Conservation (phyloP, 2,888 invertebrate species). For the Acleris sparsana region DNA sequence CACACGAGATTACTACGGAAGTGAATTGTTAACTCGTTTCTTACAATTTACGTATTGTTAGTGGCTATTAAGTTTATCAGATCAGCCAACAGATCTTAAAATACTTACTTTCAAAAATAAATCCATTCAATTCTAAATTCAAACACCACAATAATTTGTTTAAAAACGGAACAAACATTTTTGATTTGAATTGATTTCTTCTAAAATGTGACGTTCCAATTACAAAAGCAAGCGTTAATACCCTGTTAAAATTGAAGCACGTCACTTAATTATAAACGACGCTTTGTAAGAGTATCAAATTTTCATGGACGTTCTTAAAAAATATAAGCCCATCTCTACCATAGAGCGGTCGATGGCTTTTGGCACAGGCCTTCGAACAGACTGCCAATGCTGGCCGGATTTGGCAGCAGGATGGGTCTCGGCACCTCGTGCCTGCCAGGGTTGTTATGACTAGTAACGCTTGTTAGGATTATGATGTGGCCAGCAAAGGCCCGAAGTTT, state of each 20-base stretch:
- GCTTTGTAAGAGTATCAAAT: no score
- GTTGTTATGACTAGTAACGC: neutral
- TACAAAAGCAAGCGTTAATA: no score
- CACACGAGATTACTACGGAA: conserved; percentile 10
- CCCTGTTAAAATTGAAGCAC: no score
- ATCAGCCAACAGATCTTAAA: neutral
- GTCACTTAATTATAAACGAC: no score
- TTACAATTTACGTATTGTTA: conserved; percentile 32
- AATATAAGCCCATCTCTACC: no score
- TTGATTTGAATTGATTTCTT: no score
- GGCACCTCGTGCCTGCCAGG: conserved; percentile 6
- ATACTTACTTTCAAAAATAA: neutral
- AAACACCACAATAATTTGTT: neutral
- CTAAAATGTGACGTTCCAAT: no score
- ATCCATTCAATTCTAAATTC: neutral
- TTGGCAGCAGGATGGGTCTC: conserved; percentile 11
- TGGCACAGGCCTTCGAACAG: conserved; percentile 19
- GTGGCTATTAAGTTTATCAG: conserved; percentile 10
- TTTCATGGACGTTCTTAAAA: no score
- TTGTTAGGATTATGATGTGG: conserved; percentile 3
- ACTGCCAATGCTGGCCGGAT: conserved; percentile 24
- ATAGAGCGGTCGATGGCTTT: conserved; percentile 26
- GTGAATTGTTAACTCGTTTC: conserved; percentile 33
- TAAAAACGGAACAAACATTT: no score
- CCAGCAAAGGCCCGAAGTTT: neutral